Base-by-base conservation (phyloP, 2,797 vertebrate genomes). In the Tapirus indicus region DNA sequence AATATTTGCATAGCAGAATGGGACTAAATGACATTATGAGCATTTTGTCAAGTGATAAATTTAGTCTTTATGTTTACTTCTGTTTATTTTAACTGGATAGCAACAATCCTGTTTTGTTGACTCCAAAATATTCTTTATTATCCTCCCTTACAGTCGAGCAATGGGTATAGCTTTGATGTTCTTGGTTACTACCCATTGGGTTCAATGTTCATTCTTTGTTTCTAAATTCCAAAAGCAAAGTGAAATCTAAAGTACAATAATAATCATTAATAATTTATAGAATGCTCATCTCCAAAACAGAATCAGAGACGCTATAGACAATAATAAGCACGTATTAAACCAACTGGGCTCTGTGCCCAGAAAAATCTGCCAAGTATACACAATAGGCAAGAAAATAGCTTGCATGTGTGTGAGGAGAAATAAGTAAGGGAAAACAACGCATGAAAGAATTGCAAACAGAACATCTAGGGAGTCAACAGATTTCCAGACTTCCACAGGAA, bases 191-290 rank as follows among this genome's bases (percentile, higher is more conserved):
- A 97, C 44, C 44, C 74, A 91, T 1, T 84, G 74, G 91, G 11
- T 64, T 97, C 91, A 95, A 8, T 78, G 66, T 96, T 96, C 35
- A 58, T 94, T 83, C 89, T 97, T 95, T 95, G 79, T 97, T 98
- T 98, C 88, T 96, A 94, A 97, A 92, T 96, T 93, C 78, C 62
- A 97, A 94, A 96, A 96, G 54, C 75, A 94, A 95, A 89, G 29
- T 94, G 66, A 75, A 94, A 96, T 96, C 82, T 96, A 90, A 98
- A 94, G 52, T 66, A 84, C 62, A 83, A 95, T 95, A 97, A 96
- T 96, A 89, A 97, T 95, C 58, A 91, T 98, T 97, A 97, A 97
- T 97, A 98, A 98, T 98, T 97, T 97, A 97, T 94, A 91, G 68
- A 94, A n/a, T 93, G 38, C 18, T 41, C 60, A 91, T 74, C 77